phyloP scores from a whole-genome alignment of 2,888 invertebrate species.

The Aspidapion aeneum region DNA sequence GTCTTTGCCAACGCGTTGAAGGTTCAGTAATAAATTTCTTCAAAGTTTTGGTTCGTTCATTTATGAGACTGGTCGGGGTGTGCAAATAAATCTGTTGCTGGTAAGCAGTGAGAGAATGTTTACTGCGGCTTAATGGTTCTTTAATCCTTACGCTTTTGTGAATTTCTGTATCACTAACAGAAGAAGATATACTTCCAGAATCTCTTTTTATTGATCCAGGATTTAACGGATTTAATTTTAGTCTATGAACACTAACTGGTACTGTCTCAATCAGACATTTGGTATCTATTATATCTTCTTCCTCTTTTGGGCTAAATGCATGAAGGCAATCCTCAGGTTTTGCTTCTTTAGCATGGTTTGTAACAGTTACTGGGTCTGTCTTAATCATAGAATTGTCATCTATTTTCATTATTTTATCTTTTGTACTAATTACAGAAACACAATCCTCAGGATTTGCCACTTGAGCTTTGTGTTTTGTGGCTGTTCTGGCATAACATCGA shows the following conservation, averaged over 20 bases:
- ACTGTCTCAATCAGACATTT: background rate
- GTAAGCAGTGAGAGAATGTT: background rate
- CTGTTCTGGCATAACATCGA: no score
- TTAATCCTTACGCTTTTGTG: background rate
- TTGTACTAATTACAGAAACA: no score
- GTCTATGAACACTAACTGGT: background rate
- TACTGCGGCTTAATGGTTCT: no score
- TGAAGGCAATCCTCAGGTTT: background rate
- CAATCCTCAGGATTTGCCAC: no score
- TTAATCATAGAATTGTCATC: no score
- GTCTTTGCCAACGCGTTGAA: slow-evolving; percentile 13
- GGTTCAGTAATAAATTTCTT: slow-evolving; percentile 22
- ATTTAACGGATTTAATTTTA: slow-evolving; percentile 2
- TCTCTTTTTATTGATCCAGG: slow-evolving; percentile 1
- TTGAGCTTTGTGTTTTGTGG: no score
- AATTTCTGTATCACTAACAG: slow-evolving; percentile 7
- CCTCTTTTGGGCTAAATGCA: slow-evolving; percentile 2
- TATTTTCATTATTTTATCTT: no score
- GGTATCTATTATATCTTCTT: slow-evolving; percentile 6
- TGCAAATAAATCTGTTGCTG: background rate
- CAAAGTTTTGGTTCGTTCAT: slow-evolving; percentile 12
- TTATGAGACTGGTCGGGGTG: background rate
- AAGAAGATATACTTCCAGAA: slow-evolving; percentile 14
- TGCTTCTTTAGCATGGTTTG: no score
- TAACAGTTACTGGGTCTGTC: no score